Conservation (phyloP, 2,888 invertebrate genomes). For the Acrobasis repandana region DNA sequence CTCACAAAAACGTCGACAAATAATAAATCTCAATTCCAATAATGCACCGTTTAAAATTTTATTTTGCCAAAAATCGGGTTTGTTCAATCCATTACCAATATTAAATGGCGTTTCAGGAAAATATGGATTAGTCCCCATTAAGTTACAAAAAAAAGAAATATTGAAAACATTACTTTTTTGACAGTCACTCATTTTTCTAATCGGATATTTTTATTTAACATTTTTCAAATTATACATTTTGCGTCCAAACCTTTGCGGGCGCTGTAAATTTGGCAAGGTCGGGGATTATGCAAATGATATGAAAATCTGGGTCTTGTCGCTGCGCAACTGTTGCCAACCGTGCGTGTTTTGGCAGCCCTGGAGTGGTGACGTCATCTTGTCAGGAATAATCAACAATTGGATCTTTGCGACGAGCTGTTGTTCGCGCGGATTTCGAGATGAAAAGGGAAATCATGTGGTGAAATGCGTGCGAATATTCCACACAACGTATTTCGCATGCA, state of each 20-base stretch:
- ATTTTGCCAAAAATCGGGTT: too few relatives aligned
- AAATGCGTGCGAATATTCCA: too few relatives aligned
- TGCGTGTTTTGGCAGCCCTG: slow-evolving; percentile 33
- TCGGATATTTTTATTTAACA: background rate
- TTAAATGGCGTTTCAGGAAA: too few relatives aligned
- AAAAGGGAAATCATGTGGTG: background rate
- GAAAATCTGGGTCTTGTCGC: slow-evolving; percentile 42
- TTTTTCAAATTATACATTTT: background rate
- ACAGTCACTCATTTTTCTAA: background rate
- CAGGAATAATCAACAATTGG: slow-evolving; percentile 31
- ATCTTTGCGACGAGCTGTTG: slow-evolving; percentile 14
- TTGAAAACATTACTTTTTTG: background rate
- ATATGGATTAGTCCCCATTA: too few relatives aligned
- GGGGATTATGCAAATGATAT: slow-evolving; percentile 48
- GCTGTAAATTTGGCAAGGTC: slow-evolving; percentile 36
- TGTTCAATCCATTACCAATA: too few relatives aligned
- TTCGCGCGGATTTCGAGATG: slow-evolving; percentile 3
- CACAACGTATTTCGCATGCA: too few relatives aligned
- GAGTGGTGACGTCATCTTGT: slow-evolving; percentile 35
- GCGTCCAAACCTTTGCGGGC: slow-evolving; percentile 23
- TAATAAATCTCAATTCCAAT: too few relatives aligned
- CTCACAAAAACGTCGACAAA: too few relatives aligned
- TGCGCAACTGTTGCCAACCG: slow-evolving; percentile 28
- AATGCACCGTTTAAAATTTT: too few relatives aligned
- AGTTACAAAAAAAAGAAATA: too few relatives aligned